Conservation (phyloP, 2,888 invertebrate species). For the Parochlus steinenii region DNA sequence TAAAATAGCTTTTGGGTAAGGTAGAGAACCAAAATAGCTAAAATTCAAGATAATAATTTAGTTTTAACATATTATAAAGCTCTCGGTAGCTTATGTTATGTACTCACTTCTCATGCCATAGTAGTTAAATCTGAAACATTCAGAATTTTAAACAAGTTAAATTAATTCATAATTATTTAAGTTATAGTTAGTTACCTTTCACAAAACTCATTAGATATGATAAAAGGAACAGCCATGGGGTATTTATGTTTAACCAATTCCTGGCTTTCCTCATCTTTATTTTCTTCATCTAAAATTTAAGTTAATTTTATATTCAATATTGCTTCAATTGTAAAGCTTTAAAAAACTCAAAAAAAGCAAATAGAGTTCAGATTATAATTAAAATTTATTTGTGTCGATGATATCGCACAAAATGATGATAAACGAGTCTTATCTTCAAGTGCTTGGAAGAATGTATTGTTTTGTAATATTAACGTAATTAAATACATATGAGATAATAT, state of each 20-base stretch:
- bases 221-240: slow-evolving; percentile 81
- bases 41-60: slow-evolving; percentile 20
- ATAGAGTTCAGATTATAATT: too few relatives aligned
- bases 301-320: neutral
- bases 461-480: too few relatives aligned
- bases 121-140: slow-evolving; percentile 88
- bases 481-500: too few relatives aligned
- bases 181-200: too few relatives aligned
- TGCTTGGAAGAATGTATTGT: too few relatives aligned
- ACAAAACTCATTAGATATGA: slow-evolving; percentile 93
- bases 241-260: slow-evolving; percentile 59
- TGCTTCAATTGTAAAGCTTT: neutral
- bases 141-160: too few relatives aligned
- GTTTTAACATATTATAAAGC: slow-evolving; percentile 4
- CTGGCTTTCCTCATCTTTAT: too few relatives aligned
- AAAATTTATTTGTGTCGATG: too few relatives aligned
- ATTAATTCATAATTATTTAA: too few relatives aligned
- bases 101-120: slow-evolving; percentile 92
- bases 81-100: slow-evolving; percentile 3
- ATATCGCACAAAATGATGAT: too few relatives aligned
- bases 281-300: neutral
- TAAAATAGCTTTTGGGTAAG: slow-evolving; percentile 54
- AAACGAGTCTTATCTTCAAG: too few relatives aligned
- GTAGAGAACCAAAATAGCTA: slow-evolving; percentile 75
- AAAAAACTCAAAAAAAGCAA: too few relatives aligned